Evolutionary conservation across 2,797 vertebrate genomes (phyloP), one percentile per base, ranked within the genome.

Genomic region (Tragopan temminckii): DNA sequence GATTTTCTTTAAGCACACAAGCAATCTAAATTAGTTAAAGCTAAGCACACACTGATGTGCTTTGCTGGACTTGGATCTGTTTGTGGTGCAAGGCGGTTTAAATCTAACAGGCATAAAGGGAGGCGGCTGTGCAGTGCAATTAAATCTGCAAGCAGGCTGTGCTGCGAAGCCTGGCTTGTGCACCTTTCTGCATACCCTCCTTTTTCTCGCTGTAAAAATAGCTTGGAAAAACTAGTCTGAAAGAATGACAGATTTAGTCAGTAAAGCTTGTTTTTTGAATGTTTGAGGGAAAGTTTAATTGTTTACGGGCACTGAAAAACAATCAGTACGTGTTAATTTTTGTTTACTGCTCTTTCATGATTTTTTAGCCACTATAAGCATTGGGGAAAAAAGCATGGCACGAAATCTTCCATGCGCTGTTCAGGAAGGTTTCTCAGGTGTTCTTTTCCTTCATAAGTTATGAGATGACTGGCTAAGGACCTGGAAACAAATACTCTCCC

Each of bases 41-140:
- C 85, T 91, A 80, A 85, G 82, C 61, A 75, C 80, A 64, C 76
- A 55, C 78, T 81, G 85, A 88, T 83, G 84, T 88, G 89, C 94
- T 95, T 89, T 95, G 74, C 87, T 95, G 95, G 69, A 72, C 79
- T 53, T 89, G 81, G 77, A 87, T 90, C 82, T 75, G 74, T 71
- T 84, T 40, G 61, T 80, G 69, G 64, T 48, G 50, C 80, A 91
- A 85, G 86, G 83, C 80, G 81, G 69, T 85, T 95, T 95, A 88
- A 93, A 94, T 93, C 82, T 88, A 95, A 79, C 85, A 94, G 92
- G 84, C 88, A 92, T 95, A 88, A 93, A 92, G 87, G 70, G 77
- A 90, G 68, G 61, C 80, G 86, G 70, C 58, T 74, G 67, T 76
- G 95, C 66, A 74, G 79, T 67, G 77, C 85, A 88, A 89, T 94